Base-by-base conservation (phyloP, 2,113 vertebrate species). In the Herpailurus yagouaroundi region DNA sequence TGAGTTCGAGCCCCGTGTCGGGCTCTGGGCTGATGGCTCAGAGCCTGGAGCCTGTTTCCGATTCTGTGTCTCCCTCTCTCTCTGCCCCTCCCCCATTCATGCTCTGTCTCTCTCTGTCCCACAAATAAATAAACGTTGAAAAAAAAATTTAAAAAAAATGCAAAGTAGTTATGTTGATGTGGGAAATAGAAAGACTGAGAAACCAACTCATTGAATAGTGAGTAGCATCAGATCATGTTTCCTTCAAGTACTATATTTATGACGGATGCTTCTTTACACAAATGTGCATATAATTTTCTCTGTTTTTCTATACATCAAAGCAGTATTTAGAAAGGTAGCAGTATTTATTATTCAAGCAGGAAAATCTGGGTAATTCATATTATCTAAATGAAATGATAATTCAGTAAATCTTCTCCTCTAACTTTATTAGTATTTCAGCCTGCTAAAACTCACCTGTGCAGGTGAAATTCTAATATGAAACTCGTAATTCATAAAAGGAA, bases 371-470 rank as follows among this genome's bases (percentile, higher is more conserved):
- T 77, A 87, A 93, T 95, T 96, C 93, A 16, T 68, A 31, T 88
- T 82, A 92, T 21, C n/a, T 45, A 79, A 97, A 84, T 97, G 85
- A 97, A 95, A 96, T 97, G 7, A 97, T 96, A 95, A 97, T 93
- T 92, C 64, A 48, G 19, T 96, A 76, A 96, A 63, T 48, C 5
- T 93, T 91, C 23, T 93, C 38, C 45, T 64, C 14, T 79, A 50
- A 74, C 48, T 71, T 73, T 88, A 69, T 66, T 74, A 74, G 45
- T 84, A 36, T 50, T 36, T 36, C 52, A 69, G 29, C 7, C 16
- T 83, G 25, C 19, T 85, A 79, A 83, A 73, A n/a, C 11, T 94
- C 27, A 60, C 10, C 50, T 10, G 15, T 29, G 7, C 12, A 76
- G 6, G 12, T 81, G 84, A n/a, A 93, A 82, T 82, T 92, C 97